Evolutionary conservation across 2,113 vertebrate species (phyloP).

Genomic region (Ranitomeya imitator): DNA sequence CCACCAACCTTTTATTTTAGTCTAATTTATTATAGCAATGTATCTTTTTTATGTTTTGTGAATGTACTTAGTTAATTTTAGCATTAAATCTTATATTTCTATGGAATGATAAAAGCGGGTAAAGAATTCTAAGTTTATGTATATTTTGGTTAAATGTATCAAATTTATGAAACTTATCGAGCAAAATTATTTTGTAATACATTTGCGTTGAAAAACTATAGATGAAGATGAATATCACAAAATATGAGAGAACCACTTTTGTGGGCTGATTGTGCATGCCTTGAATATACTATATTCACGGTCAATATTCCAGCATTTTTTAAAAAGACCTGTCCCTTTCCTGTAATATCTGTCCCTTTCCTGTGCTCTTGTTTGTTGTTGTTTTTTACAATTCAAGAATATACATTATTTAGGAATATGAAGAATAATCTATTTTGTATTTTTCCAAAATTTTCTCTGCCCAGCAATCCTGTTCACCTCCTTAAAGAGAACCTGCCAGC

Average conservation of each 20-base stretch:
- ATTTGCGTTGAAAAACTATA: neutral
- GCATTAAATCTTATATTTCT: slow-evolving; percentile 14
- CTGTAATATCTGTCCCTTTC: neutral
- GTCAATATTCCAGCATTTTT: neutral
- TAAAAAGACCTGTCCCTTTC: neutral
- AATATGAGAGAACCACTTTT: neutral
- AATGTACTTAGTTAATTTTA: slow-evolving; percentile 11
- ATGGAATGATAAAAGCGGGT: neutral
- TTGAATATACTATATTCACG: neutral
- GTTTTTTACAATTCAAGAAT: neutral
- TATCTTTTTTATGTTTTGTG: slow-evolving; percentile 12
- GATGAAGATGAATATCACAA: neutral
- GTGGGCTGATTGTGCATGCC: neutral
- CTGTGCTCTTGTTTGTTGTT: neutral
- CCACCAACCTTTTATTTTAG: slow-evolving; percentile 33
- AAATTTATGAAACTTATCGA: neutral
- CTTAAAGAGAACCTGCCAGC: neutral
- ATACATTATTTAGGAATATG: neutral
- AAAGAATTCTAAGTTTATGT: slow-evolving; percentile 9
- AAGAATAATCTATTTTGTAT: neutral
- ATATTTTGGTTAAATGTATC: slow-evolving; percentile 2
- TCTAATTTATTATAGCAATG: slow-evolving; percentile 48
- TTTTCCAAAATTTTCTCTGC: neutral
- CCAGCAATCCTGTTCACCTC: neutral
- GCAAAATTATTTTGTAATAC: neutral